These are phyloP conservation scores for Papilio demoleus DNA, from an alignment of 2,888 invertebrate genomes.

Conservation along the genomic window DNA sequence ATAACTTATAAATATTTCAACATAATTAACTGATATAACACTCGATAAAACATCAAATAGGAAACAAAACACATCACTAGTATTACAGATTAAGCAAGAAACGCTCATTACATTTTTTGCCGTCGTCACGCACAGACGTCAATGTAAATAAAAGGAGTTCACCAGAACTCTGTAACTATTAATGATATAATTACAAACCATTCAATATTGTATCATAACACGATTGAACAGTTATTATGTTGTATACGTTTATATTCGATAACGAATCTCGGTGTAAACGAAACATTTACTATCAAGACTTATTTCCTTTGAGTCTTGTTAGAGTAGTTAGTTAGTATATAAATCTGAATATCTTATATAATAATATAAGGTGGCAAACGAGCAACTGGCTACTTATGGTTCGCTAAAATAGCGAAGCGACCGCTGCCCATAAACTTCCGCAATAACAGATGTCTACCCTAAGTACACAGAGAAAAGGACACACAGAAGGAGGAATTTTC, in stretches of 20 bases:
- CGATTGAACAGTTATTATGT: slow-evolving; percentile 29
- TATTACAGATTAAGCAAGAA: slow-evolving; percentile 16
- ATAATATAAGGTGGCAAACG: no score
- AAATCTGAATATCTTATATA: no score
- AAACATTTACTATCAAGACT: neutral
- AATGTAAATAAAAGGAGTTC: slow-evolving; percentile 50
- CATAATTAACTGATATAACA: neutral
- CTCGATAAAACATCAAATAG: neutral
- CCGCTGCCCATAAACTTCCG: no score
- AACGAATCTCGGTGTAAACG: neutral
- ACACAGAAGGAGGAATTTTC: no score
- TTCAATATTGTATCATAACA: slow-evolving; percentile 31
- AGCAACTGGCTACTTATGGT: no score
- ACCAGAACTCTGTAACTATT: slow-evolving; percentile 48
- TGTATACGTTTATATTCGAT: slow-evolving; percentile 26
- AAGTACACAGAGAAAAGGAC: no score
- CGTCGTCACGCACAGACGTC: slow-evolving; percentile 46
- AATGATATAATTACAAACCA: slow-evolving; percentile 45
- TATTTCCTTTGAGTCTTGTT: no score
- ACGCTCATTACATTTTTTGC: slow-evolving; percentile 43
- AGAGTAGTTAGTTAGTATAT: no score
- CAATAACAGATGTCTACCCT: no score
- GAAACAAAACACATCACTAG: slow-evolving; percentile 28
- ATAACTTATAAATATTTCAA: neutral
- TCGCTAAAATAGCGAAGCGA: no score